phyloP scores from a whole-genome alignment of 1,140 invertebrate species.

The Vanessa tameamea region DNA sequence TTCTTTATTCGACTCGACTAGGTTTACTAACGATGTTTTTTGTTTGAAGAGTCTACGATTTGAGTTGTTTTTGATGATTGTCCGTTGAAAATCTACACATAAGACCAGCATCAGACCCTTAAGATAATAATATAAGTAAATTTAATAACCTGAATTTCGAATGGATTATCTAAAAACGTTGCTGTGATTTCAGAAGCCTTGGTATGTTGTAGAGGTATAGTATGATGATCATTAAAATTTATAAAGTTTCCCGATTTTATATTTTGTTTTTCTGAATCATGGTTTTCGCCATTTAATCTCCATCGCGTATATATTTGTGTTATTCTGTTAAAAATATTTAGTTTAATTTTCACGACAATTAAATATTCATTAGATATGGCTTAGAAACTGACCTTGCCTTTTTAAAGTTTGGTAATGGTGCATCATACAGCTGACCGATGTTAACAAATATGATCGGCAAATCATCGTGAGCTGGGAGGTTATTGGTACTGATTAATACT shows the following conservation, averaged over 20 bases:
- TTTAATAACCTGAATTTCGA: constrained; percentile 8
- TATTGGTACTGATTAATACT: constrained; percentile 55
- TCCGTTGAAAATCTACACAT: too few relatives aligned
- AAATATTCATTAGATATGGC: neutral
- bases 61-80: too few relatives aligned
- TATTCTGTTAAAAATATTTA: constrained; percentile 43
- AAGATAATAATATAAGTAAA: too few relatives aligned
- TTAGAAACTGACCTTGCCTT: constrained; percentile 48
- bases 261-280: constrained; percentile 9
- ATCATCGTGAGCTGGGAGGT: constrained; percentile 67
- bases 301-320: constrained; percentile 60
- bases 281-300: constrained; percentile 39
- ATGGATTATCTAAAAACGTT: constrained; percentile 2
- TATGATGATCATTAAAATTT: constrained; percentile 10
- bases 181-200: constrained; percentile 1
- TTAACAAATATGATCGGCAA: constrained; percentile 64
- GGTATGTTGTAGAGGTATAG: neutral
- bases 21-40: too few relatives aligned
- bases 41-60: too few relatives aligned
- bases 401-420: constrained; percentile 53
- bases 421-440: constrained; percentile 51
- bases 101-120: too few relatives aligned
- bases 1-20: too few relatives aligned
- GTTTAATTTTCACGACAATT: neutral
- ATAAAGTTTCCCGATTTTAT: constrained; percentile 2